Evolutionary conservation across 2,797 vertebrate species (phyloP).

Genomic region (Pangasius sanitwongsei): DNA sequence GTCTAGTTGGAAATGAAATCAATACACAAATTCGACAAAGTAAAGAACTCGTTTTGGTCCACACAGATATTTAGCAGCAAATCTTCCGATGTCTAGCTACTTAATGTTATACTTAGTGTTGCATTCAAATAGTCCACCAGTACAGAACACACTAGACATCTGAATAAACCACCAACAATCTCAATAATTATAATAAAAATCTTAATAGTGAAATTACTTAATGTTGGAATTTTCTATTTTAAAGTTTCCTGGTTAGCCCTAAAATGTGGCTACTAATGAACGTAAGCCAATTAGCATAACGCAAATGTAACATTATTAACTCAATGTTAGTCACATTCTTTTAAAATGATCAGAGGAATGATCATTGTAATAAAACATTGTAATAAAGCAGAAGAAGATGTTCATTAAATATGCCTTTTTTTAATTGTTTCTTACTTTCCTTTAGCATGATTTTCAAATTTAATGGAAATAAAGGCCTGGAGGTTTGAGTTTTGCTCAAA

Average conservation of each 20-base stretch:
- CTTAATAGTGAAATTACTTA: not conserved
- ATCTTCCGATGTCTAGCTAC: not conserved
- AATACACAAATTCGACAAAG: not conserved
- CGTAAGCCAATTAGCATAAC: not conserved
- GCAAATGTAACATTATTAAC: not conserved
- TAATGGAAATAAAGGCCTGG: not conserved
- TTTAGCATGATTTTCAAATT: not conserved
- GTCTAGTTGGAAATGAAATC: not conserved
- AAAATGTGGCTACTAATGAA: not conserved
- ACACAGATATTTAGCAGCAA: slow-evolving; percentile 2
- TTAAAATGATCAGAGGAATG: not conserved
- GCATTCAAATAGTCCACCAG: not conserved
- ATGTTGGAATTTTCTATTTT: not conserved
- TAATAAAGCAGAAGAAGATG: not conserved
- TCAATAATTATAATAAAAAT: not conserved
- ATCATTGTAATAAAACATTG: not conserved
- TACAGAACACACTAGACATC: not conserved
- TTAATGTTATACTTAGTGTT: not conserved
- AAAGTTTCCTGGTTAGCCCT: not conserved
- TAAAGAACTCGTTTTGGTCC: slow-evolving; percentile 20
- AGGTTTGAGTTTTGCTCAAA: not conserved
- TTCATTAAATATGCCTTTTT: not conserved
- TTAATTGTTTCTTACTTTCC: not conserved
- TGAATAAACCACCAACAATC: not conserved
- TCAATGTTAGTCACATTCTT: not conserved